Evolutionary conservation across 2,113 vertebrate species (phyloP), one percentile per base, ranked within the genome.

Genomic region (Nibea albiflora): DNA sequence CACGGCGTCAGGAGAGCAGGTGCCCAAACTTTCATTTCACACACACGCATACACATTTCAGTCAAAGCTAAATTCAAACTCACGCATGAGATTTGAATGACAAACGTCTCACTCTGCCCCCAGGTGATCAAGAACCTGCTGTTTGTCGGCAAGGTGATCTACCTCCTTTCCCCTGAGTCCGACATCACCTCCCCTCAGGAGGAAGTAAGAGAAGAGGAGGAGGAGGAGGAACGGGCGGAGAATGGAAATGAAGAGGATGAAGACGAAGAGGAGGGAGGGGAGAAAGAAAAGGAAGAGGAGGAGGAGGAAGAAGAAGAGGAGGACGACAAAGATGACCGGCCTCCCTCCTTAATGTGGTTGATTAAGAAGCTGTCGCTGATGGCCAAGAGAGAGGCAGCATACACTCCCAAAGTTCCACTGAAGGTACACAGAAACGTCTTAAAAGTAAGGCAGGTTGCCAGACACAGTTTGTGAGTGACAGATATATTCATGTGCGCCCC

Each of bases 61-160:
- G 6, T 56, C 6, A 11, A 54, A 57, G 5, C 0, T 5, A 1
- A 35, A 63, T 15, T 46, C 10, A 14, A 60, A 24, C 10, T 42
- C 4, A 8, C 0, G 0, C n/a, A 3, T 4, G 2, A 42, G 5
- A 20, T 15, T 24, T 61, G 9, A 60, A 8, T 85, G 14, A 89
- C 68, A 4, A 4, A 4, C 44, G 5, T 76, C 26, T 8, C 2
- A 5, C 80, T 53, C 61, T 42, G 11, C 17, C 14, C 35, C 39
- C 91, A 99, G 98, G 96, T 99, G 75, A 92, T 99, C 87, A 99
- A 99, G 95, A 99, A 99, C 88, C 94, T 99, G 80, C 91, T 99
- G 80, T 99, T 98, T 12, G 93, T 98, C 11, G 96, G 96, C 57
- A 98, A 98, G 89, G 96, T 98, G 83, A 92, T 99, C 47, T 97